A percentile compares a stretch with the other conserved stretches of the same genome.
Evolutionary conservation across 2,797 vertebrate species (phyloP).

Genomic region (Netta rufina): DNA sequence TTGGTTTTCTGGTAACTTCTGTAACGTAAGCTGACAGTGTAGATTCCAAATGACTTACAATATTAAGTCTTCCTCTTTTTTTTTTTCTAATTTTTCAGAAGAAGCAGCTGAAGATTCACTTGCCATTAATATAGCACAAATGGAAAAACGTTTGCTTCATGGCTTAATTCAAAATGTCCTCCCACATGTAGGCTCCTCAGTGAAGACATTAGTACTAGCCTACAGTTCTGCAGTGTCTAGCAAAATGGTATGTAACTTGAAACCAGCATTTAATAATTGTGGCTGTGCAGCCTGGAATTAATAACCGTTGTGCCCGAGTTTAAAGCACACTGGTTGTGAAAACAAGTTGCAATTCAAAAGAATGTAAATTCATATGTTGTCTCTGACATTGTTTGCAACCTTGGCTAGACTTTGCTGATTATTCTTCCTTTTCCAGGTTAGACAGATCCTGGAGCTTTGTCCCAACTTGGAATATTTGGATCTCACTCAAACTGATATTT

Average conservation of each 20-base stretch:
- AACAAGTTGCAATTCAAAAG: not conserved
- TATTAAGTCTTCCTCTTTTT: not conserved
- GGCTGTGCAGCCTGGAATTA: not conserved
- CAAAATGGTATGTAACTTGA: conserved; percentile 89
- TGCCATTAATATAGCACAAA: conserved; percentile 87
- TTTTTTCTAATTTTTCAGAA: conserved; percentile 80
- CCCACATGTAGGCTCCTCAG: conserved; percentile 87
- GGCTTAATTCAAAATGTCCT: conserved; percentile 93
- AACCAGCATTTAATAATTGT: not conserved
- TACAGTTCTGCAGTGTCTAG: conserved; percentile 94
- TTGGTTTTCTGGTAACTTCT: not conserved
- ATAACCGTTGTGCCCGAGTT: not conserved
- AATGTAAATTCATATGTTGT: not conserved
- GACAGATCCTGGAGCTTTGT: conserved; percentile 93
- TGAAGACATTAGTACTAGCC: conserved; percentile 91
- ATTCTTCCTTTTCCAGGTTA: conserved; percentile 81
- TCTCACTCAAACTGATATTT: conserved; percentile 94
- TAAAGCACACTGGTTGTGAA: not conserved
- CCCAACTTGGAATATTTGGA: conserved; percentile 93
- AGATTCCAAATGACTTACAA: not conserved
- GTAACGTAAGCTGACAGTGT: not conserved
- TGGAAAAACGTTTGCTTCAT: conserved; percentile 92
- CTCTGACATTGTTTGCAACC: not conserved
- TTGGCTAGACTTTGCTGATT: not conserved
- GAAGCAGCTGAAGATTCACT: conserved; percentile 81